Base-by-base conservation (phyloP, 2,888 invertebrate species). In the Cheilosia grossa region DNA sequence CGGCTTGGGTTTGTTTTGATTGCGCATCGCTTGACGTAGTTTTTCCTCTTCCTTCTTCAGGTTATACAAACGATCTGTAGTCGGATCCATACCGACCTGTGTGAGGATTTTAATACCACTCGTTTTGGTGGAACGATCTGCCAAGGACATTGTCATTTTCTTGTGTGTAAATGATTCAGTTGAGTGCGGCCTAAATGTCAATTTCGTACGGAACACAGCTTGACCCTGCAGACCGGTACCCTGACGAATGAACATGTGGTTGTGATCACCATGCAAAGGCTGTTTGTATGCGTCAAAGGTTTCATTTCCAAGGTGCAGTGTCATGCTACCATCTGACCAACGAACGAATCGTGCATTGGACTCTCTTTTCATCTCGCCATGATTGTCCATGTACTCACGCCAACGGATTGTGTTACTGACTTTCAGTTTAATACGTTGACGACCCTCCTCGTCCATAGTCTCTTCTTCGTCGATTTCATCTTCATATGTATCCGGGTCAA, bases 381-480 rank as follows among this genome's bases (percentile, higher is more conserved):
- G 95, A 85, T 96, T 95, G 90, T 97, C 96, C 91, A 97, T 95
- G 10, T 93, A 93, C 17, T 97, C 96, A 44, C 97, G 94, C 99
- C 99, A 99, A 10, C 99, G 94, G 66, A 99, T 97, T 0, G 99
- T 99, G 92, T 99, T 99, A 92, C 99, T 99, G 13, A 99, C 98
- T 92, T 98, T 98, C 42, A 98, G 92, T 92, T 98, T 98, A 66
- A 98, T 92, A 91, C 98, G 90, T 81, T 92, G 92, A 80, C 99
- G 94, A 89, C 99, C 99, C 93, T 99, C 99, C 90, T 99, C 99
- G 90, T 99, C 99, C 88, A 98, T 93, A 0, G 98, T 97, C 91
- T 99, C 99, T 91, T 99, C 99, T 89, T 99, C 99, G 90, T 99
- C 99, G 87, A 99, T 97, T 93, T 99, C 99, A 92, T 99, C 99